Evolutionary conservation across 2,113 vertebrate genomes (phyloP), one percentile per base, ranked within the genome.

Genomic region (Platanista minor): DNA sequence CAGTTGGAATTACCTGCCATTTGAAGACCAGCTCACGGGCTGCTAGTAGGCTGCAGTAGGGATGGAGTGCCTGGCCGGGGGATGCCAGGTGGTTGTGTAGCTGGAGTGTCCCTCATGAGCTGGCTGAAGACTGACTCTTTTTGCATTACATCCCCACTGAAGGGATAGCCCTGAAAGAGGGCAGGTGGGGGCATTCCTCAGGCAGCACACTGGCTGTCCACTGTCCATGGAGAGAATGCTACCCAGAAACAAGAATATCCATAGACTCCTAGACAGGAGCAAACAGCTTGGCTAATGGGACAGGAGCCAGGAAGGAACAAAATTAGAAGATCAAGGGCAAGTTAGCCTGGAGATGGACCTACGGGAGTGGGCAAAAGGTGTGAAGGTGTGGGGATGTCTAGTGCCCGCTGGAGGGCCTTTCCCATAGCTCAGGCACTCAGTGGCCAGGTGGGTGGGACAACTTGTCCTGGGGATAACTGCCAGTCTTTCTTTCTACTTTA

Each of bases 161-260:
- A 71, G 27, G 57, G 5, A 41, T 3, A n/a, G 67, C 36, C 77
- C 12, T 12, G 43, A 6, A n/a, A 29, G 66, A 13, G 25, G n/a
- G n/a, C 23, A n/a, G 10, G 67, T 0, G 43, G 15, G 15, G 15
- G 20, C 18, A 3, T 5, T 29, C 8, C 18, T 11, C 36, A 17
- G 33, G 85, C 10, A 36, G 64, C 64, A 6, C 13, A 1, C 14
- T 25, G 39, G 41, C 3, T 25, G 0, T 25, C 77, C 14, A 5
- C 43, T 4, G 0, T 7, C 23, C 67, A 3, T 0, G 2, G 39
- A 75, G 13, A 33, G 77, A 66, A 6, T 15, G 6, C 31, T 17
- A 14, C 5, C 77, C 14, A 0, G 3, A 27, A 72, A n/a, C 9
- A 2, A 52, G n/a, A 43, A 14, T 0, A 1, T 6, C 17, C 21